Conservation (phyloP, 1,140 invertebrate genomes). For the Scylla paramamosain region DNA sequence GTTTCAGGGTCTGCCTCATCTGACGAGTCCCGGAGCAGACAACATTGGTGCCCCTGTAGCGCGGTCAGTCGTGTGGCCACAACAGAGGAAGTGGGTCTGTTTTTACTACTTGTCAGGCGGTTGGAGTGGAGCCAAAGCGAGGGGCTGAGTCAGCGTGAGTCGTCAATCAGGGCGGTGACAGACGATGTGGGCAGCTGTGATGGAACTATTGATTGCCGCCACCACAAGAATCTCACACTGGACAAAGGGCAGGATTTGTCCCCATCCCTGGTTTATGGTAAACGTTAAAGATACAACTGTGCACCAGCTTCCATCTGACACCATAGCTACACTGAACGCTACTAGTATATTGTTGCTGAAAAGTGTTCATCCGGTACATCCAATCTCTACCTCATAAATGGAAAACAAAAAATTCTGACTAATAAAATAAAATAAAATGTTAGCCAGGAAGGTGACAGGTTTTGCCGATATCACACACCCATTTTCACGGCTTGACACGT, state of each 20-base stretch:
- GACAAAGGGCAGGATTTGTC: slow-evolving; percentile 5
- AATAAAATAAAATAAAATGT: not conserved
- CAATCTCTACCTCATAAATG: not conserved
- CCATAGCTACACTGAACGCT: not conserved
- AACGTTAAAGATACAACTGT: not conserved
- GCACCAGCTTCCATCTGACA: not conserved
- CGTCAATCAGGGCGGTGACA: slow-evolving; percentile 23
- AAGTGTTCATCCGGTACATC: not conserved
- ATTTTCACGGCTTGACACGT: not conserved
- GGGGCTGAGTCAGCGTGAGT: slow-evolving; percentile 34
- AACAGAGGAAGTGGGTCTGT: not conserved
- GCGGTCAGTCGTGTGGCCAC: not conserved
- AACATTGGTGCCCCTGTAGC: not conserved
- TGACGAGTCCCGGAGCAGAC: not conserved
- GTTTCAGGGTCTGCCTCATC: not conserved
- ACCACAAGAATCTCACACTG: not conserved
- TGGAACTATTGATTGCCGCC: slow-evolving; percentile 24
- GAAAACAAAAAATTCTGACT: not conserved
- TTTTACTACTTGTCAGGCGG: slow-evolving; percentile 23
- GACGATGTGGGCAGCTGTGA: slow-evolving; percentile 40
- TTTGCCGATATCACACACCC: not conserved
- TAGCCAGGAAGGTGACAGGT: not conserved
- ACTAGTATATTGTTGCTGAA: not conserved
- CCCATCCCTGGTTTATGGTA: not conserved
- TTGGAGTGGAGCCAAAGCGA: slow-evolving; percentile 22